These are phyloP conservation scores for Mastigias papua DNA, from an alignment of 30 jellyfish, hydroid and myxozoan species.

Conservation along the genomic window DNA sequence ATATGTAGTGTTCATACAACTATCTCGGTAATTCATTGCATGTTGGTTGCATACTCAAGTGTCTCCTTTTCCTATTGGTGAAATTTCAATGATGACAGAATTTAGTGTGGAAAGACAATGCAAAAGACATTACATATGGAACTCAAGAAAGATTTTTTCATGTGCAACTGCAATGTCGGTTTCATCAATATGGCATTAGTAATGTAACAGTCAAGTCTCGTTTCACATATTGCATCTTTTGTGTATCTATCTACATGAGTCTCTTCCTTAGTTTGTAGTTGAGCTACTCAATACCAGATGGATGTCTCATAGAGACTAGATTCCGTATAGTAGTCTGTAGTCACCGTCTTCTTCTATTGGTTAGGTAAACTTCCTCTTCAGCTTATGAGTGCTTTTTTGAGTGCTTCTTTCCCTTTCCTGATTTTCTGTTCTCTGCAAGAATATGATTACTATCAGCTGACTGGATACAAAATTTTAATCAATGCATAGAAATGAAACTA, in stretches of 20 bases:
- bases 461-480: too few relatives aligned
- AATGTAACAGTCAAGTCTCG: not conserved
- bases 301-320: not conserved
- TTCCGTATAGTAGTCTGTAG: not conserved
- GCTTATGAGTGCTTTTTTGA: conserved; percentile 64
- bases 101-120: too few relatives aligned
- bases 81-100: too few relatives aligned
- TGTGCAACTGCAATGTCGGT: not conserved
- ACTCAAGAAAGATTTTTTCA: not conserved
- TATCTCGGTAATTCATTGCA: too few relatives aligned
- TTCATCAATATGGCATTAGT: not conserved
- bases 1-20: too few relatives aligned
- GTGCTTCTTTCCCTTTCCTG: conserved; percentile 67
- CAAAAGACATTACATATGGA: too few relatives aligned
- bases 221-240: not conserved
- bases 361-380: not conserved
- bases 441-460: not conserved
- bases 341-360: not conserved
- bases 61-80: too few relatives aligned
- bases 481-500: too few relatives aligned
- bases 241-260: conserved; percentile 2
- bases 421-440: conserved; percentile 67
- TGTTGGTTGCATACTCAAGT: too few relatives aligned
- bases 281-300: not conserved
- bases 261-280: not conserved